Base-by-base conservation (phyloP, 1,140 invertebrate genomes). In the Aphis craccivora region DNA sequence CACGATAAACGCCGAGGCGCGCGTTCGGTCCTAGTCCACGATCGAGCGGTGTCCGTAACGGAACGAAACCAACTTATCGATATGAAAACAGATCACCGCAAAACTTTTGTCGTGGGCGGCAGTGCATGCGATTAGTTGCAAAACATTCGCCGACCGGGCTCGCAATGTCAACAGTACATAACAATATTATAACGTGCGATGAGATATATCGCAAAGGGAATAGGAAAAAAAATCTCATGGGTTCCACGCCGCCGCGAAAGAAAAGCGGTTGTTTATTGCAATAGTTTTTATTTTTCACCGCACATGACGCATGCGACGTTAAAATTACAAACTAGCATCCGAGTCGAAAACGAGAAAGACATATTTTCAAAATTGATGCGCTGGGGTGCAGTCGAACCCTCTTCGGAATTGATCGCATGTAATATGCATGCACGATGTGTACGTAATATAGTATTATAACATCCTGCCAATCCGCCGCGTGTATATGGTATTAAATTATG, bases 401-500 rank as follows among this genome's bases (percentile, higher is more conserved):
- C 87, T 4, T 35, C 3, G 20, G 48, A 89, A 53, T 89, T 53
- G 87, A 35, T 53, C 87, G 35, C 25, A 48, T 88, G 35, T 87
- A 48, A 87, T 87, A 45, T 87, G 48, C 6, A 45, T 48, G 30
- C 22, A 37, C 23, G 37, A 84, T 40, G 25, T 84, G 25, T 43
- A 83, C 37, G 25, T 86, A 86, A 45, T 40, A 40, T n/a, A 45
- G 11, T 45, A 45, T 8, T 40, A 40, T 40, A 40, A 7, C 8
- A 35, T 18, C n/a, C 30, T 76, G 60, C 60, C 60, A 20, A 76
- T 8, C 14, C 30, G 7, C 14, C 60, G 30, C 30, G 86, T 22
- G 30, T 43, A 25, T 43, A 25, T n/a, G n/a, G 48, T 53, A 53
- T 89, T 89, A 89, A 89, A 89, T 89, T 89, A 53, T 53, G n/a